Base-by-base conservation (phyloP, 2,888 invertebrate species). In the Netelia virgata region DNA sequence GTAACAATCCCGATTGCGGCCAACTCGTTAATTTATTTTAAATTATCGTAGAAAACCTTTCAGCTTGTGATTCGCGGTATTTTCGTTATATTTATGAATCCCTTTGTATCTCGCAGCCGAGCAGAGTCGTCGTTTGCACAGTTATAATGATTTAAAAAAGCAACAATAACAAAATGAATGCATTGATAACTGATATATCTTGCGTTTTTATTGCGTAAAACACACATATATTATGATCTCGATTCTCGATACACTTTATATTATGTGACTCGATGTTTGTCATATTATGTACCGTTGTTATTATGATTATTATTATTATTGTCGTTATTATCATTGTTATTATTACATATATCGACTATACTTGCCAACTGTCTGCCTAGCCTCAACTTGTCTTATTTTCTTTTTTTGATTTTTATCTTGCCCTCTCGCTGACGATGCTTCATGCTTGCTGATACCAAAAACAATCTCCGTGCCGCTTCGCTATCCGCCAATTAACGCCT, bases 371-470 rank as follows among this genome's bases (percentile, higher is more conserved):
- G 79, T 85, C 86, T 84, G 86, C 88, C 90, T 89, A 91, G 91
- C 89, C 92, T 93, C 92, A 93, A 93, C 92, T 93, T 91, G 92
- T 91, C 93, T 92, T 92, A 90, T 93, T 93, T 92, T 92, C 92
- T 93, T 93, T 93, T 93, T 93, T 93, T 92, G 91, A 93, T 93
- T 93, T 93, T 92, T 92, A 93, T 93, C 93, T 93, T 93, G 93
- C 93, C 93, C 92, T 93, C 93, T 93, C 92, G 93, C 93, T 93
- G 93, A 92, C 90, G 93, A 93, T 93, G 93, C 93, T 93, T 93
- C 93, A 93, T 93, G 93, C 93, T 93, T 93, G 93, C 93, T 93
- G 93, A 93, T 90, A 90, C 85, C 89, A 90, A 82, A 84, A 74
- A 84, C 84, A 89, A 90, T 90, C 90, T 90, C 89, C 93, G 93